A percentile compares a stretch with the other conserved stretches of the same genome.
phyloP scores from a whole-genome alignment of 2,797 vertebrate genomes.

The Thunnus albacares region DNA sequence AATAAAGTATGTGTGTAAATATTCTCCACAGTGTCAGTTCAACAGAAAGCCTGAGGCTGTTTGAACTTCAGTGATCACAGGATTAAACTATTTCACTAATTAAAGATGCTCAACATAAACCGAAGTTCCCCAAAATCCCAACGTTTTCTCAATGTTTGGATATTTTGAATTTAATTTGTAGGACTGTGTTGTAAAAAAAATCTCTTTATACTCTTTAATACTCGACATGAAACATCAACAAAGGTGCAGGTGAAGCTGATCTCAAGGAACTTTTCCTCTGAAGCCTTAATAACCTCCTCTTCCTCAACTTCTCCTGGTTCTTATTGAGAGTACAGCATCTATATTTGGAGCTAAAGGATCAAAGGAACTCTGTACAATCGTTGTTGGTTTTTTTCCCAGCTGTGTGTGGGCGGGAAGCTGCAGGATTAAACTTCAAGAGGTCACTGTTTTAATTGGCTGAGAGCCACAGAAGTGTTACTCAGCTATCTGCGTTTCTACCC shows the following conservation, averaged over 20 bases:
- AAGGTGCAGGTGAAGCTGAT: background rate
- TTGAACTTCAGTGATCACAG: too few relatives aligned
- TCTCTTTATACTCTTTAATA: background rate
- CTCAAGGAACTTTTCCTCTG: background rate
- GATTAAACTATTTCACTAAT: too few relatives aligned
- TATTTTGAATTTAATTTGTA: too few relatives aligned
- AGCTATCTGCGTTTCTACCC: conserved; percentile 3
- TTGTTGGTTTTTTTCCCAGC: background rate
- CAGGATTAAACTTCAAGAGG: conserved; percentile 49
- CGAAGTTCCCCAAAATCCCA: too few relatives aligned
- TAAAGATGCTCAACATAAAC: too few relatives aligned
- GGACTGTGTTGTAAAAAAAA: too few relatives aligned
- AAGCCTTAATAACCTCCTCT: conserved; percentile 31
- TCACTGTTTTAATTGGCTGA: conserved; percentile 71
- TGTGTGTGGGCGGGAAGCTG: conserved; percentile 40
- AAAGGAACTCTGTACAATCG: conserved; percentile 5
- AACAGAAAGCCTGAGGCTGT: too few relatives aligned
- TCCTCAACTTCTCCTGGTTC: background rate
- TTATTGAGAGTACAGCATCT: conserved; percentile 6
- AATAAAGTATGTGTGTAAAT: too few relatives aligned
- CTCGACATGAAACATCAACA: background rate
- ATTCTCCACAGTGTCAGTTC: too few relatives aligned
- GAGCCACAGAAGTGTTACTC: conserved; percentile 57
- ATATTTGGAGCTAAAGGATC: conserved; percentile 37
- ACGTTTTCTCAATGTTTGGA: too few relatives aligned